A percentile compares a stretch with the other conserved stretches of the same genome.
Evolutionary conservation across 2,888 invertebrate genomes (phyloP).

Genomic region (Apotomis capreana): DNA sequence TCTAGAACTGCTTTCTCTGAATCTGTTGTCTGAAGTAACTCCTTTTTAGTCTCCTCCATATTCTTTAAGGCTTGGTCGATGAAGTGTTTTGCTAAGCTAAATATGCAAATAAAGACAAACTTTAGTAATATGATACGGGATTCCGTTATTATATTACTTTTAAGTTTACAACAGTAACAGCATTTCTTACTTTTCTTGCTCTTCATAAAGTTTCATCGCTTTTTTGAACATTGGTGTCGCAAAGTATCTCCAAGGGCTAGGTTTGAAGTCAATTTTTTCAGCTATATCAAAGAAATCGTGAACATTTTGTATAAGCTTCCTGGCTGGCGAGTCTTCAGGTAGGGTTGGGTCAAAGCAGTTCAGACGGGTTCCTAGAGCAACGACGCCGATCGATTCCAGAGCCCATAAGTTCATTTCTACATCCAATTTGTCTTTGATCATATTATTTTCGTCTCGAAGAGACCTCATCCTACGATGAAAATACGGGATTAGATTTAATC

Average conservation of each 20-base stretch:
- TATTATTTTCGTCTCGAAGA: constrained; percentile 68
- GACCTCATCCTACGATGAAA: constrained; percentile 50
- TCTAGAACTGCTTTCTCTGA: constrained; percentile 83
- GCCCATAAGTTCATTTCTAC: constrained; percentile 80
- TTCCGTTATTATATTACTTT: no score
- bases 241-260: constrained; percentile 77
- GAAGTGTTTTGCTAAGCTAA: constrained; percentile 54
- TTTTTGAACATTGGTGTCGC: constrained; percentile 31
- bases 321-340: constrained; percentile 34
- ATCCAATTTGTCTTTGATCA: constrained; percentile 76
- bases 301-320: constrained; percentile 32
- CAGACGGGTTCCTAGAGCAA: constrained; percentile 47
- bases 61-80: constrained; percentile 56
- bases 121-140: no score
- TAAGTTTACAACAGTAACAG: background rate
- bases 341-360: constrained; percentile 44
- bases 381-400: constrained; percentile 68
- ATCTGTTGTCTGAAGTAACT: constrained; percentile 46
- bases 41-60: constrained; percentile 47
- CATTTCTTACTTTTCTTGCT: constrained; percentile 31
- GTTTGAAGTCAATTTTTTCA: constrained; percentile 54
- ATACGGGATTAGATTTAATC: background rate
- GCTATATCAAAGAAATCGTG: constrained; percentile 27
- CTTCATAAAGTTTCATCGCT: constrained; percentile 38
- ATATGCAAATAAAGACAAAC: background rate